Conservation (phyloP, 2,797 vertebrate genomes). For the Crocidura indochinensis region DNA sequence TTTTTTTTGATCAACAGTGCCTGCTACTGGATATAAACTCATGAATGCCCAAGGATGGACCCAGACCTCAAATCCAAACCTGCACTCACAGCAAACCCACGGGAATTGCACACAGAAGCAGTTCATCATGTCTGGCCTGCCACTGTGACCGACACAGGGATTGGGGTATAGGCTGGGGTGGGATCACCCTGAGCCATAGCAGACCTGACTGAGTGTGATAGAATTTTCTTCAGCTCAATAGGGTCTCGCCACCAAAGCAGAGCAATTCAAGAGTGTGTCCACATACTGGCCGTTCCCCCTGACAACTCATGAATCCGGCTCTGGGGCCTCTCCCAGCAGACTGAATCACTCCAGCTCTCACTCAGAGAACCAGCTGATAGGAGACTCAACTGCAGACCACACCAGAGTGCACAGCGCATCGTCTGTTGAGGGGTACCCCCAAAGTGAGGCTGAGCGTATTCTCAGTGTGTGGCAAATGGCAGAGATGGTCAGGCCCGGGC, state of each 20-base stretch:
- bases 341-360: neutral
- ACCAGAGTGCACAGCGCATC: neutral
- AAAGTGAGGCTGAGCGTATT: neutral
- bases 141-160: neutral
- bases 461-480: neutral
- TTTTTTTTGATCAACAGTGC: neutral
- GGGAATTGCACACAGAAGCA: constrained; percentile 31
- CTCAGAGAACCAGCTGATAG: neutral
- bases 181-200: neutral
- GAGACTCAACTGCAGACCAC: neutral
- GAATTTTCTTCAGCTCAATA: neutral
- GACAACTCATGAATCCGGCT: neutral
- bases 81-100: constrained; percentile 18
- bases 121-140: neutral
- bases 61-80: too few relatives aligned
- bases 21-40: constrained; percentile 33
- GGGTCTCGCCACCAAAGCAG: neutral
- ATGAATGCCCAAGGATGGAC: neutral
- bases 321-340: neutral
- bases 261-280: neutral
- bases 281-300: neutral
- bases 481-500: neutral
- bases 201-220: neutral
- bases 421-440: neutral
- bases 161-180: neutral